phyloP scores from a whole-genome alignment of 2,888 invertebrate genomes.

The Torymus tubicola region DNA sequence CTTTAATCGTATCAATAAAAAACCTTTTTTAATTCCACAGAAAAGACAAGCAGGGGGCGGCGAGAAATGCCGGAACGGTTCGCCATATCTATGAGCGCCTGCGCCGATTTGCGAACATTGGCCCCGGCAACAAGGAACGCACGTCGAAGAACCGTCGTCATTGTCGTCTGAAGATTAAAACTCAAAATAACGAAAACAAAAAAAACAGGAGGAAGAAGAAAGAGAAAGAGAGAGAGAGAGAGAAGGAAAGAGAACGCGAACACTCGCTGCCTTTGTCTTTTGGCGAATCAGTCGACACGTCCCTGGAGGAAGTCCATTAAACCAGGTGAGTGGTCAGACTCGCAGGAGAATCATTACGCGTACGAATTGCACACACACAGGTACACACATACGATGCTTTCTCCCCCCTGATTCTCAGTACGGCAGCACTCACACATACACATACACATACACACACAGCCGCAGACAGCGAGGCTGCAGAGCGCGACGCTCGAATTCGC shows the following conservation, averaged over 20 bases:
- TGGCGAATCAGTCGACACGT: neutral
- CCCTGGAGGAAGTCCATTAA: slow-evolving; percentile 12
- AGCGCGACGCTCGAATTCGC: slow-evolving; percentile 2
- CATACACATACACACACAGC: neutral
- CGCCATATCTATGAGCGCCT: slow-evolving; percentile 5
- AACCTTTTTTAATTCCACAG: neutral
- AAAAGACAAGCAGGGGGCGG: neutral
- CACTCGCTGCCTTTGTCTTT: neutral
- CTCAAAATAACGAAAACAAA: too few relatives aligned
- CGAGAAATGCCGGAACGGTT: slow-evolving; percentile 34
- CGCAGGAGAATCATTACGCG: neutral
- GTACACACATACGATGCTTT: slow-evolving; percentile 1
- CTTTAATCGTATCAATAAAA: neutral
- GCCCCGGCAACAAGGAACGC: too few relatives aligned
- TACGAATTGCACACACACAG: too few relatives aligned
- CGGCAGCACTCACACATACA: neutral
- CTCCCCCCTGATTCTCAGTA: slow-evolving; percentile 7
- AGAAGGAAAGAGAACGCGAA: neutral
- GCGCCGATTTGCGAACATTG: neutral
- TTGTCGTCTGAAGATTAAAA: too few relatives aligned
- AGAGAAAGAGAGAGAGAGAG: too few relatives aligned
- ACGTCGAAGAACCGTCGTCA: too few relatives aligned
- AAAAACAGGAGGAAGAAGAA: too few relatives aligned
- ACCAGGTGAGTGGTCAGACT: slow-evolving; percentile 32
- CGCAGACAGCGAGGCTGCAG: neutral